Base-by-base conservation (phyloP, 1,140 invertebrate genomes). In the fruit fly (Drosophila melanogaster) region DNA sequence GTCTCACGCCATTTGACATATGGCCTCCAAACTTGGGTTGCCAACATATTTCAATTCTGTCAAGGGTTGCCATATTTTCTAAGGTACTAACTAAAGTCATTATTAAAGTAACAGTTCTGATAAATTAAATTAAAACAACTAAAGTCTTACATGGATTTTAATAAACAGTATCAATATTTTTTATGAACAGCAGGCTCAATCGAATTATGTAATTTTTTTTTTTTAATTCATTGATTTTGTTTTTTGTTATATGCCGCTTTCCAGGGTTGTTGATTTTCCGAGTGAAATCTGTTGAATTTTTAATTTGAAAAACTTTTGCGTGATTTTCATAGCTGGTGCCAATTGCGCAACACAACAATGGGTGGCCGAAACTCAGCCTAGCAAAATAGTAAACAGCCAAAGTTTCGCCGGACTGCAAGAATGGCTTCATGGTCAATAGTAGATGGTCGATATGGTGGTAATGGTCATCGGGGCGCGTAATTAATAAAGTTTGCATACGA, bases 401-500 rank as follows among this genome's bases (percentile, higher is more conserved):
- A 83, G 54, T 79, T 87, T 55, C 7, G 26, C 7, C n/a, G 56
- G 40, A 53, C 54, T 46, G 10, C 15, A 30, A 19, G 11, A 50
- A 53, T 14, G 37, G 14, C 0, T 2, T 7, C 35, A 26, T 12
- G 26, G 35, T 49, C 11, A 2, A 41, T 3, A 7, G 26, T 7
- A 26, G 26, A 26, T 0, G 26, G 26, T 26, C 26, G 26, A 26
- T 26, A 26, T 26, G 12, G 40, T 46, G n/a, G 30, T 33, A 26
- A 22, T 57, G 66, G 66, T 10, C 83, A 87, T 62, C 76, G 74
- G 58, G 56, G 83, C 79, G 76, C 37, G 55, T 89, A 86, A 86
- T 87, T 86, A 87, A 87, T 64, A 86, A 86, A 86, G 83, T 86
- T 86, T 65, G 75, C 79, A 86, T 76, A 58, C 66, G 73, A 71